Base-by-base conservation (phyloP, 2,797 vertebrate genomes). In the Cetoscarus ocellatus region DNA sequence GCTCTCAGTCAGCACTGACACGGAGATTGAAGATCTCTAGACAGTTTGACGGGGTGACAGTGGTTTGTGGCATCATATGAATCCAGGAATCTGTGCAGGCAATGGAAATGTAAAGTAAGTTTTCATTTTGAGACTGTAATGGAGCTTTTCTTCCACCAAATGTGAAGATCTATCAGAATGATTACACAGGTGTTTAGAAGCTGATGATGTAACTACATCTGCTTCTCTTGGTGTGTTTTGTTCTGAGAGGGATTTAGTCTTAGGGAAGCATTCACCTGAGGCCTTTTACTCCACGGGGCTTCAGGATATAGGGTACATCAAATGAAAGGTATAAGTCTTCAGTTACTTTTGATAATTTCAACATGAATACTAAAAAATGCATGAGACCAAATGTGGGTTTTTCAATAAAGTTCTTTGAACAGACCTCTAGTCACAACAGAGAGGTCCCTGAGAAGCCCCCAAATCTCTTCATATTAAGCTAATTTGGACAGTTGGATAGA, bases 81-180 rank as follows among this genome's bases (percentile, higher is more conserved):
- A 85, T 79, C 8, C 8, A 79, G 64, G 78, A 91, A 88, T 90
- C 73, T 87, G 84, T 90, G 87, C 81, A 77, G 85, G 83, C 78
- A 86, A 51, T 88, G 78, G 80, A 88, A 86, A 87, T 64, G 75
- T 82, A 84, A 81, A 88, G 81, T 7, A 61, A 74, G 78, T 67
- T 83, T 81, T 87, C 40, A 69, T 39, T 39, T 39, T 53, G 79
- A 61, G 75, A 66, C 63, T 53, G 54, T 8, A 49, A 3, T 39
- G 5, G 8, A 54, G 79, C 54, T 56, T 68, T 71, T 76, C 53
- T 48, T 52, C 47, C 44, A 52, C 52, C 61, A 6, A 5, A 38
- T 47, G 54, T 44, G 40, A 36, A 52, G 27, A 53, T 49, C 9
- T 1, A 43, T 71, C 15, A 17, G 27, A 75, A 40, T 66, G 38